These are phyloP conservation scores for Andrena bucephala DNA, from an alignment of 2,888 invertebrate species.

Conservation along the genomic window DNA sequence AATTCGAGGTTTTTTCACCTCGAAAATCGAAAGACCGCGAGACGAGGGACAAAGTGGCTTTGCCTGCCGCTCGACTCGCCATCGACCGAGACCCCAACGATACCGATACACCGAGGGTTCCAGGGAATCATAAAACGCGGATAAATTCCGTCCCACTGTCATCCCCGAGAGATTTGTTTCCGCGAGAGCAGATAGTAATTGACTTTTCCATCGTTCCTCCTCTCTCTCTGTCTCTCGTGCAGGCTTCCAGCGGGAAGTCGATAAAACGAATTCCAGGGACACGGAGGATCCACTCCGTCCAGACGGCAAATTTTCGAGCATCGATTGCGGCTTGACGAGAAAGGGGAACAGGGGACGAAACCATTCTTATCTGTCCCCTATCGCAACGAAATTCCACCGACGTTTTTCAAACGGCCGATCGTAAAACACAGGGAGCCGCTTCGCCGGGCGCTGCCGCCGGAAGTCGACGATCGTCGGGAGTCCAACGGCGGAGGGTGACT, in stretches of 20 bases:
- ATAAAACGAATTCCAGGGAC: conserved; percentile 69
- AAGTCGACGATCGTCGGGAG: conserved; percentile 11
- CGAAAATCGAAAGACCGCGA: conserved; percentile 9
- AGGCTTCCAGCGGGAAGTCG: conserved; percentile 49
- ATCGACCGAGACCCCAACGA: not conserved
- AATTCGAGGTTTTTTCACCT: conserved; percentile 22
- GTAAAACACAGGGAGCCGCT: conserved; percentile 10
- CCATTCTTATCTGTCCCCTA: not conserved
- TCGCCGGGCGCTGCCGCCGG: not conserved
- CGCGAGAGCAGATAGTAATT: conserved; percentile 31
- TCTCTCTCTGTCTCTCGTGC: not conserved
- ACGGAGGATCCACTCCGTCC: conserved; percentile 50
- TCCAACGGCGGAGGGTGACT: conserved; percentile 1
- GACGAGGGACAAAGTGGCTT: not conserved
- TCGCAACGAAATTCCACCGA: not conserved
- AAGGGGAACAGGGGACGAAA: too few species aligned
- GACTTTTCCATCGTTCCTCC: conserved; percentile 16
- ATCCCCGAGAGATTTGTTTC: conserved; percentile 9
- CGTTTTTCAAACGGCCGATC: conserved; percentile 8
- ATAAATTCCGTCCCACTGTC: not conserved
- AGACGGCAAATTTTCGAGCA: conserved; percentile 16
- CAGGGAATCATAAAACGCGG: not conserved
- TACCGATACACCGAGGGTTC: not conserved
- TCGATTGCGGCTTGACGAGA: conserved; percentile 6
- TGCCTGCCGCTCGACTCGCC: not conserved